Evolutionary conservation across 2,797 vertebrate genomes (phyloP).

Genomic region (Channallabes apus): DNA sequence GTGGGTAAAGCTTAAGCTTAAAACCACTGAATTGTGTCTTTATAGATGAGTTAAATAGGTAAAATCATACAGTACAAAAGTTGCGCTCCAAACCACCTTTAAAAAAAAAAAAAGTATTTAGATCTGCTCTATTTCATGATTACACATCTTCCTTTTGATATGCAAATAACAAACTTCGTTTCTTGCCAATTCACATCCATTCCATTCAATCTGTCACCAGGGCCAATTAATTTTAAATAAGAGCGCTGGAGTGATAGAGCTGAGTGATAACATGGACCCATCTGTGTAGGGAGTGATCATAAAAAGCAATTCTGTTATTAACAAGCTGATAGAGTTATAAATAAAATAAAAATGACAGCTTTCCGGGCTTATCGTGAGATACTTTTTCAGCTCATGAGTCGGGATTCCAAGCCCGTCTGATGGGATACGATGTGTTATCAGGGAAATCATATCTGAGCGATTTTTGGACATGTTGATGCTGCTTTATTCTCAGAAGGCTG

Average conservation of each 20-base stretch:
- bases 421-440: conserved; percentile 54
- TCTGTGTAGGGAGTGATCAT: conserved; percentile 40
- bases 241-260: conserved; percentile 37
- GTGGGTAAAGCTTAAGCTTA: not conserved
- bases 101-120: not conserved
- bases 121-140: conserved; percentile 27
- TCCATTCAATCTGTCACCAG: conserved; percentile 36
- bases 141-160: conserved; percentile 25
- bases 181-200: conserved; percentile 31
- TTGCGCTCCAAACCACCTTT: not conserved
- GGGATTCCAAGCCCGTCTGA: conserved; percentile 38
- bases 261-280: conserved; percentile 34
- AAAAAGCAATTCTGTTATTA: conserved; percentile 41
- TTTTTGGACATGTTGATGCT: conserved; percentile 46
- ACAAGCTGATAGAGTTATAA: conserved; percentile 37
- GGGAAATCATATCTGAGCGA: conserved; percentile 51
- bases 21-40: not conserved
- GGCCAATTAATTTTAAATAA: conserved; percentile 44
- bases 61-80: not conserved
- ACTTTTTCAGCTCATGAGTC: conserved; percentile 3
- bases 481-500: conserved; percentile 59
- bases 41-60: conserved; percentile 11
- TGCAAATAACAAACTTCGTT: conserved; percentile 32
- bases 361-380: conserved; percentile 33
- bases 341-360: conserved; percentile 30